Base-by-base conservation (phyloP, 2,888 invertebrate species). In the Cyrtodaria siliqua region DNA sequence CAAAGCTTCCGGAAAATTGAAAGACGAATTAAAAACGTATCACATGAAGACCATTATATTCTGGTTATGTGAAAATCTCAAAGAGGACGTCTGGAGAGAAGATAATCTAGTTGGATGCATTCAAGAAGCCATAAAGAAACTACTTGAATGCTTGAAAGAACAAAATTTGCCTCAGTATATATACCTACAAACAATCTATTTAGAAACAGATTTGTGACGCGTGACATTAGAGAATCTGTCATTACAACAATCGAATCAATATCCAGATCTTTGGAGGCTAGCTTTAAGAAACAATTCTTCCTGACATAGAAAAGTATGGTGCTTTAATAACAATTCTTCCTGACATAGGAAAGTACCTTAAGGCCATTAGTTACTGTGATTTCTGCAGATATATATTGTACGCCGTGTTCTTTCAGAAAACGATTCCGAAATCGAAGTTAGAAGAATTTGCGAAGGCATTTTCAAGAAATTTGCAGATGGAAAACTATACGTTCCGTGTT, bases 21-120 rank as follows among this genome's bases (percentile, higher is more conserved):
- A 33, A 12, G 33, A 33, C 12, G 33, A 33, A 12, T 8, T 63
- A 1, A 71, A 57, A 20, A 56, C 70, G 0, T 71, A 63, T 23
- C 63, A 63, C 23, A 16, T 71, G 20, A 71, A 71, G 26, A 71
- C 70, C 2, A 16, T 50, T 2, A 38, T 71, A 9, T 71, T 63
- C 26, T 71, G 70, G 70, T 26, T 63, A 16, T 56, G 49, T 1
- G 70, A 71, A 29, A 47, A 63, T 4, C 16, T 49, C 14, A 63
- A 63, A 16, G 2, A 38, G 44, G 56, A 33, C 2, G 14, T 8
- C 1, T 71, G 50, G 50, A 4, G 4, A 2, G 49, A 47, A 0
- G 57, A 57, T n/a, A 63, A 57, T 16, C 18, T 71, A 16, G 16
- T 63, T 23, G 27, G 18, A 1, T 50, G 63, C 33, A 49, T 63